Evolutionary conservation across 2,888 invertebrate species (phyloP), one percentile per base, ranked within the genome.

Genomic region (Noctua comes): DNA sequence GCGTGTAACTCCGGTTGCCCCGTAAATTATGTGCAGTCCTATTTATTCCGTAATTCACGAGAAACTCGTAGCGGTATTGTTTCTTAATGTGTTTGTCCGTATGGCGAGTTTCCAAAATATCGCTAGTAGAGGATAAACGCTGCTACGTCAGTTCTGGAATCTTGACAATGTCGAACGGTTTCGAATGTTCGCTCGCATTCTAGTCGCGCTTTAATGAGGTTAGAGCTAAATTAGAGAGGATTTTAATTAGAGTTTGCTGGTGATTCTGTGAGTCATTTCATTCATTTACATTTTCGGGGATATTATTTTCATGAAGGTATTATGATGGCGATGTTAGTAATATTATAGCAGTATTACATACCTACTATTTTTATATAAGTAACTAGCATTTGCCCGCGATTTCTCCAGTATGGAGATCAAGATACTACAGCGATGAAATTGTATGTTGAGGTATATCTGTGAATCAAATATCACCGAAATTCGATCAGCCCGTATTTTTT

Each of bases 31-130:
- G 48, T 57, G n/a, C 24, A 74, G 13, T 73, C 24, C 13, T 73
- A 68, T 76, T 81, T 69, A 68, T 76, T 74, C 16, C 27, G 48
- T 80, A 70, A 76, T 71, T 73, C 73, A 66, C 13, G 73, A 84
- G 74, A 74, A 73, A 59, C 66, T 62, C 62, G 46, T 21, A 43
- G 36, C 36, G 40, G 73, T 76, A 76, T 79, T 72, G 73, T 85
- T 85, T 79, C 27, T 76, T 82, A 82, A 82, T 74, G 83, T 85
- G 73, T 82, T 72, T 66, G 57, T 72, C 21, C 62, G 73, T 54
- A 83, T 85, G 84, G 84, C 84, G 76, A 57, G 79, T 57, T 68
- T 86, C 86, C 84, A 85, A 83, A 84, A 85, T 73, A 83, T 77
- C 57, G 62, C 72, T 57, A 74, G 40, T 51, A 43, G 74, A 70